A percentile compares a stretch with the other conserved stretches of the same genome.
Evolutionary conservation across 2,888 invertebrate species (phyloP).

Genomic region (Ormyrus nitidulus): DNA sequence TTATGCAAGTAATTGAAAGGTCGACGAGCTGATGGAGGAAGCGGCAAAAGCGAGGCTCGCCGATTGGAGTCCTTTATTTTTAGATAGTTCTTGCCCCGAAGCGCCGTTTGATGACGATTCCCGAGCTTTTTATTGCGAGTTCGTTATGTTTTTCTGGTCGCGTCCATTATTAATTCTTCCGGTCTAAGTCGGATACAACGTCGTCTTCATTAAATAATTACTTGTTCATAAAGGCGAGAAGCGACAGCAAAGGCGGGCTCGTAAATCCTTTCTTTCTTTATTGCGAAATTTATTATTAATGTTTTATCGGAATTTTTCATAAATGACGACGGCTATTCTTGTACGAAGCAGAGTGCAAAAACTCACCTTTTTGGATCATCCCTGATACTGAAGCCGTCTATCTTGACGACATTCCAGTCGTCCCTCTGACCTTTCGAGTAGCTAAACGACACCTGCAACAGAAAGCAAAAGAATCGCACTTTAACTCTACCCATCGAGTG

Average conservation of each 20-base stretch:
- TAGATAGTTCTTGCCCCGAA: slow-evolving; percentile 31
- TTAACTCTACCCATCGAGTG: not conserved
- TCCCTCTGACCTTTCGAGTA: slow-evolving; percentile 85
- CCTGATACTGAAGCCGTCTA: slow-evolving; percentile 88
- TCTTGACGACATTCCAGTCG: slow-evolving; percentile 90
- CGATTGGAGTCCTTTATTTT: slow-evolving; percentile 20
- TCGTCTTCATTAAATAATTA: slow-evolving; percentile 31
- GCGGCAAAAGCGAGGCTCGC: slow-evolving; percentile 50
- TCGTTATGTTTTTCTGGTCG: not conserved
- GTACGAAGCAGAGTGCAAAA: not conserved
- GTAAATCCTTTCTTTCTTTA: not conserved
- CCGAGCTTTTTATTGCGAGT: not conserved
- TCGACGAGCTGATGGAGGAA: slow-evolving; percentile 56
- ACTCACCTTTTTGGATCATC: slow-evolving; percentile 89
- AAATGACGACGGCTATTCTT: too few relatives aligned
- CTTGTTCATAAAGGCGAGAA: not conserved
- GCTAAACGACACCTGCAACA: slow-evolving; percentile 89
- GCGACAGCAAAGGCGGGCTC: not conserved
- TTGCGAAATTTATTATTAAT: not conserved
- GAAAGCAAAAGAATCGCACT: slow-evolving; percentile 48
- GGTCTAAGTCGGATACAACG: not conserved
- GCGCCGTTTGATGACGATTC: slow-evolving; percentile 8
- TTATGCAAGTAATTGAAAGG: slow-evolving; percentile 67
- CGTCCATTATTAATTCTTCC: not conserved
- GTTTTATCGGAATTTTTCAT: not conserved